A percentile compares a stretch with the other conserved stretches of the same genome.
phyloP scores from a whole-genome alignment of 1,140 invertebrate genomes.

The Lordiphosa collinella region DNA sequence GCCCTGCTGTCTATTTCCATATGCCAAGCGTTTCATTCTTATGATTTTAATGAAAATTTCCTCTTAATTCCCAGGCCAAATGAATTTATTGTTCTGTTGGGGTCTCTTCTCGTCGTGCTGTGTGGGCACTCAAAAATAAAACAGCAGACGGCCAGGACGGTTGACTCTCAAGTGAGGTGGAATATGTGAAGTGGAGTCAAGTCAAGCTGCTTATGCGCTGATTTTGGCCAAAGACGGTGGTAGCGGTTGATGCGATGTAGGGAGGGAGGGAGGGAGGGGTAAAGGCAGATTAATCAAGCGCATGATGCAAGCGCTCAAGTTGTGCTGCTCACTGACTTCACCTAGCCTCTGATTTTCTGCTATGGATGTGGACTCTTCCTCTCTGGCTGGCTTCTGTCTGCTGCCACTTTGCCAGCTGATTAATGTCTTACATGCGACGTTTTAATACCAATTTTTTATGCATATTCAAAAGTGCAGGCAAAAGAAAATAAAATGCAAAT shows the following conservation, averaged over 20 bases:
- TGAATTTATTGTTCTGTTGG: constrained; percentile 65
- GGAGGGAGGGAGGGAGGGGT: background rate
- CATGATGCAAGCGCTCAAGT: constrained; percentile 59
- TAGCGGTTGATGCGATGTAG: no score
- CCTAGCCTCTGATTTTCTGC: constrained; percentile 44
- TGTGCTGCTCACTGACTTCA: constrained; percentile 62
- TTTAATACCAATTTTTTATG: constrained; percentile 78
- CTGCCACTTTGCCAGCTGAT: constrained; percentile 73
- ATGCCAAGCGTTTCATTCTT: constrained; percentile 47
- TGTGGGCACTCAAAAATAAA: constrained; percentile 75
- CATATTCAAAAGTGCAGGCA: constrained; percentile 66
- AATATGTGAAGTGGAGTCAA: constrained; percentile 27
- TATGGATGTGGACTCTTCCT: background rate
- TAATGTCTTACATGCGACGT: constrained; percentile 77
- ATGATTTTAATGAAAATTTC: constrained; percentile 70
- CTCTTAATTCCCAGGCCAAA: constrained; percentile 43
- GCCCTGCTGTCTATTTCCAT: constrained; percentile 45
- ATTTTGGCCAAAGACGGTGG: constrained; percentile 15
- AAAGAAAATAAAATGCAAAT: background rate
- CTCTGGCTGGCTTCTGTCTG: constrained; percentile 28
- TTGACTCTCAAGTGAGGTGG: constrained; percentile 29
- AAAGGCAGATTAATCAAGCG: constrained; percentile 68
- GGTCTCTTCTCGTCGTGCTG: constrained; percentile 39
- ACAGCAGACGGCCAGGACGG: constrained; percentile 23
- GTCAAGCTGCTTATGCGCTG: constrained; percentile 51